Evolutionary conservation across 92 coral and sea anemone species (phyloP).

Genomic region (Porites cylindrica): DNA sequence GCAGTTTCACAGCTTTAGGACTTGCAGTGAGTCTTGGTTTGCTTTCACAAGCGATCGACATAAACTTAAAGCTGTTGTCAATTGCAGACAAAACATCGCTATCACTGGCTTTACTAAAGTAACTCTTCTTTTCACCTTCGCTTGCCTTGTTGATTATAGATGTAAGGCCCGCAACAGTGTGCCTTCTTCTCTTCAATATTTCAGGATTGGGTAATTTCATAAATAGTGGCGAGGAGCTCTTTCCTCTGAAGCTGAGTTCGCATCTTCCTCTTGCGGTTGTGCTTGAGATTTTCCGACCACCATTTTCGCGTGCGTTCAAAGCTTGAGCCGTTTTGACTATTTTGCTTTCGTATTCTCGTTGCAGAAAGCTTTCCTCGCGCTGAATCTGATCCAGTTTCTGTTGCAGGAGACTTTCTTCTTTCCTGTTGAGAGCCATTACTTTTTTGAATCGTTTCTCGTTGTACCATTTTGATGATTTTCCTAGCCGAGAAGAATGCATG

Average conservation of each 20-base stretch:
- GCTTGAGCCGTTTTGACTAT: background rate
- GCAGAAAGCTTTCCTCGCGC: constrained; percentile 5
- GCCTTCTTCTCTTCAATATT: background rate
- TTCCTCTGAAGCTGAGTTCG: background rate
- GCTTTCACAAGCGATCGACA: background rate
- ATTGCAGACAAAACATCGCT: background rate
- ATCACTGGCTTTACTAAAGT: background rate
- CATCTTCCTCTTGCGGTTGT: background rate
- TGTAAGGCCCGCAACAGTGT: background rate
- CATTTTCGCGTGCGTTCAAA: background rate
- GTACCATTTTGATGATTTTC: constrained; percentile 8
- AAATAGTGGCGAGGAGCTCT: background rate
- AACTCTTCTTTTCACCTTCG: background rate
- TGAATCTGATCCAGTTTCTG: constrained; percentile 6
- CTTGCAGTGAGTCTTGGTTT: background rate
- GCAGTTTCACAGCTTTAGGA: background rate
- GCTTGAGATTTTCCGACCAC: background rate
- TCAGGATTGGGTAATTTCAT: background rate
- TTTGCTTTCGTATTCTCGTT: background rate
- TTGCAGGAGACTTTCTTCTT: constrained; percentile 13
- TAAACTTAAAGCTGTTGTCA: constrained; percentile 15
- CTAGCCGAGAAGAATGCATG: background rate
- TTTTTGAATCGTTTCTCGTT: background rate
- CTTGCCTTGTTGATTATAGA: background rate
- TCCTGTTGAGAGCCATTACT: background rate